A percentile compares a stretch with the other conserved stretches of the same genome.
These are phyloP conservation scores for Pseudoatta argentina DNA, from an alignment of 1,140 invertebrate species.

Conservation along the genomic window DNA sequence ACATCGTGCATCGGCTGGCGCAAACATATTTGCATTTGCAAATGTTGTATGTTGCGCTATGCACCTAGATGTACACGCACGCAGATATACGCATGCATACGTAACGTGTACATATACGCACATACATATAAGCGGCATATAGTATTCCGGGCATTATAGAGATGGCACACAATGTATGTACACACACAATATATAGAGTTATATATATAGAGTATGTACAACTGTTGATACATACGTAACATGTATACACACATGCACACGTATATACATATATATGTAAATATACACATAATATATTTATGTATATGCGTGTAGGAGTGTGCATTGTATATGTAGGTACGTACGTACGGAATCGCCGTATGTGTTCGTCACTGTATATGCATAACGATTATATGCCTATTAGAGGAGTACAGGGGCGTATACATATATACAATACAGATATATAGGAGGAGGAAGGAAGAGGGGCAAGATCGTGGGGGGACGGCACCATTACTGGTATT, in stretches of 20 bases:
- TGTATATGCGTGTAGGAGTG: conserved; percentile 17
- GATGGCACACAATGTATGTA: conserved; percentile 35
- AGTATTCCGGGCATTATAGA: conserved; percentile 56
- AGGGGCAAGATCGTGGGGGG: conserved; percentile 58
- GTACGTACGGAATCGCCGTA: not conserved
- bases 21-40: conserved; percentile 76
- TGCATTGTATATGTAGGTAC: conserved; percentile 21
- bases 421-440: conserved; percentile 71
- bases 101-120: conserved; percentile 35
- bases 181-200: conserved; percentile 10
- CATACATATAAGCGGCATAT: conserved; percentile 55
- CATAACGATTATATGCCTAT: conserved; percentile 86
- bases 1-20: conserved; percentile 64
- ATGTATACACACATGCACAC: not conserved
- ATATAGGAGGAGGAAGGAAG: conserved; percentile 66
- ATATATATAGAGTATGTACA: conserved; percentile 28
- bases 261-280: not conserved
- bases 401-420: conserved; percentile 80
- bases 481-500: conserved; percentile 80
- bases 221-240: not conserved
- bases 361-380: conserved; percentile 76
- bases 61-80: conserved; percentile 47
- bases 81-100: conserved; percentile 59
- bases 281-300: conserved; percentile 26
- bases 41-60: conserved; percentile 76